A percentile compares a stretch with the other conserved stretches of the same genome.
Conservation (phyloP, 2,113 vertebrate species). For the Anoura caudifer region DNA sequence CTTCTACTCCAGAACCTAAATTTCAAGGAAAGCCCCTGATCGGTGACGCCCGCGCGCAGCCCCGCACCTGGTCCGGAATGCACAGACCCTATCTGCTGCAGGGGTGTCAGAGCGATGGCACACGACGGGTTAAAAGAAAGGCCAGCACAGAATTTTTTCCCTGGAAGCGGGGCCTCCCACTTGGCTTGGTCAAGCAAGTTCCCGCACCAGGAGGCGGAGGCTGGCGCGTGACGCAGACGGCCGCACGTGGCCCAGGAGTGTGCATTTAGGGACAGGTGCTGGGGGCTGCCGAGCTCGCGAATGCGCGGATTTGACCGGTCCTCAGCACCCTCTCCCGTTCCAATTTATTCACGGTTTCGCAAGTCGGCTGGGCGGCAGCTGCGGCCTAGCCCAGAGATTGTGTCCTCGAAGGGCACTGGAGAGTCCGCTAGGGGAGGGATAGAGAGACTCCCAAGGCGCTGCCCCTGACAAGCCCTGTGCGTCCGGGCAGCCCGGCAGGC, state of each 20-base stretch:
- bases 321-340: too few relatives aligned
- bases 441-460: not conserved
- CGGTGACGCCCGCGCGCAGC: not conserved
- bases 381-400: not conserved
- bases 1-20: rapidly evolving
- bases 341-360: not conserved
- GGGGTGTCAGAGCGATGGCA: not conserved
- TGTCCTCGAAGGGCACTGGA: not conserved
- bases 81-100: not conserved
- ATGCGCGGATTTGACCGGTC: not conserved
- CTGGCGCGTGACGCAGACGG: not conserved
- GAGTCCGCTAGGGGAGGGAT: too few relatives aligned
- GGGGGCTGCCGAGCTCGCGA: not conserved
- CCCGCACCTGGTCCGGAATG: not conserved
- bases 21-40: rapidly evolving
- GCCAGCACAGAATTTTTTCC: not conserved
- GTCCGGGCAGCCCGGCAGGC: too few relatives aligned
- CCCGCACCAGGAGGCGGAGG: not conserved
- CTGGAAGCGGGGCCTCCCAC: not conserved
- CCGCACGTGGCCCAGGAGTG: slow-evolving; percentile 12
- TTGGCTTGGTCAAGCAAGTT: not conserved
- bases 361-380: not conserved
- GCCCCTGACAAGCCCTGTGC: not conserved
- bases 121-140: not conserved
- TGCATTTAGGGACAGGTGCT: not conserved